Conservation (phyloP, 2,113 vertebrate genomes). For the Heterotis niloticus region DNA sequence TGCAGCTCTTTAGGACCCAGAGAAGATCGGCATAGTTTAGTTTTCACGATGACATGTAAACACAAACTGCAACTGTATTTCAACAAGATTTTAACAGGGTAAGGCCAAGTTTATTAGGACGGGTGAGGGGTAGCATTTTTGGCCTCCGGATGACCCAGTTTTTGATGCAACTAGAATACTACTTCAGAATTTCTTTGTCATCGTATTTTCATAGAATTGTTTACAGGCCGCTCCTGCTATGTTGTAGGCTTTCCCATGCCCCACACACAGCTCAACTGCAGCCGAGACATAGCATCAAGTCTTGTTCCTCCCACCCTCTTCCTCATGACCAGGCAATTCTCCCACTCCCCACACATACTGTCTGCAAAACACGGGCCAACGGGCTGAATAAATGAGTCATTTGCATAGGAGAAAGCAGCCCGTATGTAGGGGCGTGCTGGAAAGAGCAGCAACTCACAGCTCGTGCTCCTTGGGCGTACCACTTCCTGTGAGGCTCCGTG, state of each 20-base stretch:
- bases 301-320: neutral
- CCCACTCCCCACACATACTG: neutral
- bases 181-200: too few species aligned
- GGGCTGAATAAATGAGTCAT: neutral
- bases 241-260: too few species aligned
- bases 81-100: neutral
- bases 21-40: neutral
- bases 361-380: neutral
- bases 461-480: neutral
- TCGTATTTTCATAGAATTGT: too few species aligned
- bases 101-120: neutral
- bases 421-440: neutral
- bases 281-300: too few species aligned
- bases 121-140: too few species aligned
- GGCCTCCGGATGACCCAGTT: too few species aligned
- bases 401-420: too few species aligned
- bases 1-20: neutral
- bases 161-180: too few species aligned
- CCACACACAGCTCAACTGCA: too few species aligned
- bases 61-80: neutral
- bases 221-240: too few species aligned
- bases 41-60: neutral
- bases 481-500: conserved; percentile 7
- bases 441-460: neutral
- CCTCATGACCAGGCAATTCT: neutral